A percentile compares a stretch with the other conserved stretches of the same genome.
Evolutionary conservation across 2,797 vertebrate genomes (phyloP).

Genomic region (Peromyscus aztecus): DNA sequence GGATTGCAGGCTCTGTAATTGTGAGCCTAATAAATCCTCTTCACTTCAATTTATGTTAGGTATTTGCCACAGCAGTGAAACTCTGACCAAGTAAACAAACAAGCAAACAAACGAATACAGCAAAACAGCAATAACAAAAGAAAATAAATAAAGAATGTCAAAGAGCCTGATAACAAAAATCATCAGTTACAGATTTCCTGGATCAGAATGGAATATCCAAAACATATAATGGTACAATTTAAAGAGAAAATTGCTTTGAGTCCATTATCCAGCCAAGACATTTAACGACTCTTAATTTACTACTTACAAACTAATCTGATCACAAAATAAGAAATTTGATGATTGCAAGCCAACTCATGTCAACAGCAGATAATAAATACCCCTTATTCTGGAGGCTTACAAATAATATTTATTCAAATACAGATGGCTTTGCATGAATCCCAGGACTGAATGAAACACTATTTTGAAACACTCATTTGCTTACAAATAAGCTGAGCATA

Average conservation of each 20-base stretch:
- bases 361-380: slow-evolving; percentile 44
- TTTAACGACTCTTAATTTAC: slow-evolving; percentile 55
- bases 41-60: not conserved
- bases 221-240: not conserved
- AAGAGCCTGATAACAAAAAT: not conserved
- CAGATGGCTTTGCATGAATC: not conserved
- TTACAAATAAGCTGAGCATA: not conserved
- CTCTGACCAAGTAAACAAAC: not conserved
- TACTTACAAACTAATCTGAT: slow-evolving; percentile 35
- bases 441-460: not conserved
- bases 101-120: not conserved
- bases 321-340: slow-evolving; percentile 40
- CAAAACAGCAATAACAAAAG: not conserved
- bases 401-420: slow-evolving; percentile 54
- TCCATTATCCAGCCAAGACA: slow-evolving; percentile 21
- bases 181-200: not conserved
- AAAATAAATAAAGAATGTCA: not conserved
- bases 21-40: not conserved
- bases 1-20: not conserved
- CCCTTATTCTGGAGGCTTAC: slow-evolving; percentile 45
- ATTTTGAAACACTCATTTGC: not conserved
- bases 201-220: not conserved
- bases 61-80: not conserved
- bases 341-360: not conserved
- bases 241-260: slow-evolving; percentile 25